phyloP scores from a whole-genome alignment of 1,140 invertebrate species.

The Drosophila equinoxialis region DNA sequence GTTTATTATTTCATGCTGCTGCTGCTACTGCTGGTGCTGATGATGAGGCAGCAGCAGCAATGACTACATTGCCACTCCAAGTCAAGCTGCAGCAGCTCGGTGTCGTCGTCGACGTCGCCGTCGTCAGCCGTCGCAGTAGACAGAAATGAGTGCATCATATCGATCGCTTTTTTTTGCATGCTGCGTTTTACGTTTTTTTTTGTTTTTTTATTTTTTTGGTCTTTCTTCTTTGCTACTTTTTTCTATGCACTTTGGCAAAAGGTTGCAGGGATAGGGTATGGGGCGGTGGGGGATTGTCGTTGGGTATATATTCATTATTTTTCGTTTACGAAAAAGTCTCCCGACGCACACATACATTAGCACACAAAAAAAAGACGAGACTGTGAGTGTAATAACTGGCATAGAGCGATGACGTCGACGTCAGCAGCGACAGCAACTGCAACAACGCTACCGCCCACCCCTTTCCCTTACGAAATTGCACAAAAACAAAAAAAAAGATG shows the following conservation, averaged over 20 bases:
- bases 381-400: conserved; percentile 78
- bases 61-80: conserved; percentile 56
- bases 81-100: conserved; percentile 43
- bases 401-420: conserved; percentile 66
- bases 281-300: conserved; percentile 48
- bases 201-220: conserved; percentile 55
- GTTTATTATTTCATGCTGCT: conserved; percentile 76
- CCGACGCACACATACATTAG: conserved; percentile 38
- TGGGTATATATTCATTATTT: conserved; percentile 78
- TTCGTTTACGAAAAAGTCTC: conserved; percentile 82
- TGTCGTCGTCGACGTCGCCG: conserved; percentile 18
- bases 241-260: conserved; percentile 67
- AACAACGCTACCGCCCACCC: conserved; percentile 50
- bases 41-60: conserved; percentile 43
- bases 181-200: conserved; percentile 72
- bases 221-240: conserved; percentile 79
- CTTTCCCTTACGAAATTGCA: conserved; percentile 12
- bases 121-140: conserved; percentile 74
- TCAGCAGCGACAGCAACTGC: conserved; percentile 31
- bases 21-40: conserved; percentile 22
- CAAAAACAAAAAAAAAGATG: conserved; percentile 47
- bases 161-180: conserved; percentile 79
- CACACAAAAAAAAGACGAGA: conserved; percentile 55
- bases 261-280: neutral
- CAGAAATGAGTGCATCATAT: conserved; percentile 83